Conservation (phyloP, 1,140 invertebrate genomes). For the Drosophila parabipectinata region DNA sequence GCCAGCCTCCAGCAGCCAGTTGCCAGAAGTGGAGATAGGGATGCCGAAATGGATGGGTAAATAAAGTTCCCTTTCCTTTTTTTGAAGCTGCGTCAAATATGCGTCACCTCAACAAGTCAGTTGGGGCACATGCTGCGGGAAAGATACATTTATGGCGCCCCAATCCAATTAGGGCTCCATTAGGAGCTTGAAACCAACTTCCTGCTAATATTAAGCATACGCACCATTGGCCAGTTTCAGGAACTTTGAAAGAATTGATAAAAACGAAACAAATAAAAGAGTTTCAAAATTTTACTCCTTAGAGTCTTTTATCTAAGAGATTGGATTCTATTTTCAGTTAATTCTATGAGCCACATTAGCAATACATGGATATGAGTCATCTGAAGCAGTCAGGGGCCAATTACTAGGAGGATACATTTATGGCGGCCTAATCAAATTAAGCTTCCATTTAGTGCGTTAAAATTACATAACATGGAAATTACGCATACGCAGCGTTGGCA, state of each 20-base stretch:
- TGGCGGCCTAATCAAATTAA: slow-evolving; percentile 77
- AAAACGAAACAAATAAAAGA: too few species aligned
- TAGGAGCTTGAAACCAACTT: slow-evolving; percentile 52
- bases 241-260: too few species aligned
- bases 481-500: slow-evolving; percentile 69
- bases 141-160: slow-evolving; percentile 54
- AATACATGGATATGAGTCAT: slow-evolving; percentile 1
- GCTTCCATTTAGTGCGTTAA: slow-evolving; percentile 70
- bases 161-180: slow-evolving; percentile 68
- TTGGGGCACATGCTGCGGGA: slow-evolving; percentile 32
- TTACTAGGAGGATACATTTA: slow-evolving; percentile 53
- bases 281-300: too few species aligned
- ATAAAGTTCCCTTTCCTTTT: slow-evolving; percentile 30
- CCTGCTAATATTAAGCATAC: slow-evolving; percentile 52
- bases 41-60: slow-evolving; percentile 7
- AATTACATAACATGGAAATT: slow-evolving; percentile 80
- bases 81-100: slow-evolving; percentile 61
- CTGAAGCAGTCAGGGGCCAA: background rate
- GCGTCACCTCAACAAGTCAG: slow-evolving; percentile 59
- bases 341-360: background rate
- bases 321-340: background rate
- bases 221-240: background rate
- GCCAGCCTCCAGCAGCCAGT: slow-evolving; percentile 26
- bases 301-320: too few species aligned
- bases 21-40: slow-evolving; percentile 5